phyloP scores from a whole-genome alignment of 1,140 invertebrate species.

The Mactra quadrangularis region DNA sequence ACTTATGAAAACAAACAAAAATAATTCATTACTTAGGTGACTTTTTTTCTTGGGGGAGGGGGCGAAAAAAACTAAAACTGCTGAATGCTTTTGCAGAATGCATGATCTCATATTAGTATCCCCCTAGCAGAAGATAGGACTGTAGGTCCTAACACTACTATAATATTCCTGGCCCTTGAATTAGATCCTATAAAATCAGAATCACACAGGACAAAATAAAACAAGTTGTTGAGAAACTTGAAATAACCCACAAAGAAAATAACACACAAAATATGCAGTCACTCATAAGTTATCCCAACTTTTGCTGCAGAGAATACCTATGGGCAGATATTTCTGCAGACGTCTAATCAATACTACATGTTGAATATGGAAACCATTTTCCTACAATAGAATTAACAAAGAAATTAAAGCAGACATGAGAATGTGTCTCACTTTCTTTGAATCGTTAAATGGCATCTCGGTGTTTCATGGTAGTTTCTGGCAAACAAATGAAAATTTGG shows the following conservation, averaged over 20 bases:
- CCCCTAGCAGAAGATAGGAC: conserved; percentile 12
- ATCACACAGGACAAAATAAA: not conserved
- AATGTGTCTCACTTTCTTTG: conserved; percentile 4
- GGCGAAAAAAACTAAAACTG: not conserved
- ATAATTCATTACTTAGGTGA: conserved; percentile 50
- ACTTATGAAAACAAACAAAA: not conserved
- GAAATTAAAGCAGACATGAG: not conserved
- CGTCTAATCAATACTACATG: conserved; percentile 19
- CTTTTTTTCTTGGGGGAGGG: conserved; percentile 15
- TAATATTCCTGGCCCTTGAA: conserved; percentile 13
- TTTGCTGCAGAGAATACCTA: conserved; percentile 6
- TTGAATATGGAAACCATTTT: not conserved
- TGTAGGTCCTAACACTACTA: not conserved
- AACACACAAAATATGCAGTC: not conserved
- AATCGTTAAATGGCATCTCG: not conserved
- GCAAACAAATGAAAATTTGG: not conserved
- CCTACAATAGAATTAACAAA: not conserved
- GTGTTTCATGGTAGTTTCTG: conserved; percentile 25
- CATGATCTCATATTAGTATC: not conserved
- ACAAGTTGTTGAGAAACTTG: not conserved
- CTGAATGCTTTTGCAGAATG: not conserved
- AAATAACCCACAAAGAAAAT: not conserved
- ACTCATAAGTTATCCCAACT: not conserved
- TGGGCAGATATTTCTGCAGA: not conserved
- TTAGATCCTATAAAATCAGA: not conserved